A percentile compares a stretch with the other conserved stretches of the same genome.
phyloP scores from a whole-genome alignment of 1,140 invertebrate genomes.

The Brachystomella parvula region DNA sequence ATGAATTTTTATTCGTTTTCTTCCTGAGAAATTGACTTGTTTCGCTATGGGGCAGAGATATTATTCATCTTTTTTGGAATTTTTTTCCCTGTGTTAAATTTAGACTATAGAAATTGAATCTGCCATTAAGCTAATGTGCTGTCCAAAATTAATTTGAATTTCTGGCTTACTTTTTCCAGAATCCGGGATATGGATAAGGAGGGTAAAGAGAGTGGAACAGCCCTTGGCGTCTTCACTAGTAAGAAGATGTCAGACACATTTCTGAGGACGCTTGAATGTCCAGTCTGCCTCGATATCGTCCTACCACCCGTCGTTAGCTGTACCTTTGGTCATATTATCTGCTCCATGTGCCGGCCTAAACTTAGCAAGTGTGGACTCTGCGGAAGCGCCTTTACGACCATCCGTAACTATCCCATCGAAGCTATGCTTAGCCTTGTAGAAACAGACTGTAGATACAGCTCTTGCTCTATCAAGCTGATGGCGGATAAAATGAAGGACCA shows the following conservation, averaged over 20 bases:
- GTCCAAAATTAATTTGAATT: no score
- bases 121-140: no score
- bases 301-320: neutral
- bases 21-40: no score
- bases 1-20: no score
- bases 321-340: constrained; percentile 4
- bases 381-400: constrained; percentile 1
- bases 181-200: no score
- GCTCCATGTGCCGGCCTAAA: constrained; percentile 2
- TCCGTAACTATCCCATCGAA: constrained; percentile 7
- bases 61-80: no score
- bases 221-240: constrained; percentile 2
- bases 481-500: constrained; percentile 3
- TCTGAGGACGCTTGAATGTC: constrained; percentile 6
- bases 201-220: no score
- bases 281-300: constrained; percentile 7
- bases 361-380: constrained; percentile 2
- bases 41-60: no score
- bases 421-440: neutral
- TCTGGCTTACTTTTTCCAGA: no score
- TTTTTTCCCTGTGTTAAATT: no score
- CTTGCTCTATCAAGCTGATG: constrained; percentile 2
- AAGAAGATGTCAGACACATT: constrained; percentile 5
- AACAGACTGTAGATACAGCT: constrained; percentile 3
- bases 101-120: no score